Base-by-base conservation (phyloP, 1,140 invertebrate genomes). In the Dreissena rostriformis region DNA sequence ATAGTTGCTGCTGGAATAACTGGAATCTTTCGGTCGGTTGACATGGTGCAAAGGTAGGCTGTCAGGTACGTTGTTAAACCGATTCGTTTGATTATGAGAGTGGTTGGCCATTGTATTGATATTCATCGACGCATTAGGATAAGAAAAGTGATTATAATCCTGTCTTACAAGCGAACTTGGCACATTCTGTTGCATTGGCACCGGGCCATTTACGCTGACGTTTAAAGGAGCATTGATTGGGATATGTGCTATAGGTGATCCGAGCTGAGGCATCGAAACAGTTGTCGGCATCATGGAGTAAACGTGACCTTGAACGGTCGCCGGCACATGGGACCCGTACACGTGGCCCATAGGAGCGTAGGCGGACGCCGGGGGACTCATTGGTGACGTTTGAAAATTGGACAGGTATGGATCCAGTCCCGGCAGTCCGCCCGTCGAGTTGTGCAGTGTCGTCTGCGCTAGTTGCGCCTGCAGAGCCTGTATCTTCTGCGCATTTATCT, bases 391-490 rank as follows among this genome's bases (percentile, higher is more conserved):
- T 26, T 52, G 26, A 24, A 49, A 63, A n/a, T 6, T 71, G 5
- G 28, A 66, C 55, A 72, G 57, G 49, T 78, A 84, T 6, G 76
- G 24, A 67, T 82, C 77, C 22, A 82, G 28, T 52, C 77, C 72
- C 55, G 57, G 17, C 39, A 65, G 28, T 49, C 67, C 81, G 51
- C 66, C 71, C 49, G 57, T 39, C 8, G 39, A 75, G 19, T 71
- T 83, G 28, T 68, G 72, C 63, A 71, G 66, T 24, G 82, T 82
- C 22, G 85, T 70, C 52, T 76, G 77, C 17, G 78, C 83, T 61
- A 88, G 55, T 68, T 85, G 86, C 10, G 75, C 57, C n/a, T 85
- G 80, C 10, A 86, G 22, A 68, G 85, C 84, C 76, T 83, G 78
- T 77, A 85, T 74, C 77, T 82, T 84, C 70, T 84, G 84, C 52